Evolutionary conservation across 53 echinoderm and acorn worm genomes (phyloP).

Genomic region (Echinarachnius parma): DNA sequence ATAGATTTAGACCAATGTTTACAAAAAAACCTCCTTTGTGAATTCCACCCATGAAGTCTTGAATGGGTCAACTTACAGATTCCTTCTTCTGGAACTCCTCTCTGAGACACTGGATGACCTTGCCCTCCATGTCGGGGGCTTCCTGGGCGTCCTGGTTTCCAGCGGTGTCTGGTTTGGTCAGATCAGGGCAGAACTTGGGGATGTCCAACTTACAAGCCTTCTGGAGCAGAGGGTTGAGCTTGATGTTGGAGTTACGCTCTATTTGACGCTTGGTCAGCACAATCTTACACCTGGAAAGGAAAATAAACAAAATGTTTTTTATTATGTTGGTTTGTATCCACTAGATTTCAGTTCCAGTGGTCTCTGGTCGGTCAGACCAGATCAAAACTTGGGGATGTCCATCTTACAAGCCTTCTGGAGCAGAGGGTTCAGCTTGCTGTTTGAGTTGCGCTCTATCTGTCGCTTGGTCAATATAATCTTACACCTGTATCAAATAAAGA

Average conservation of each 20-base stretch:
- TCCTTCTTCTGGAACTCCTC: conserved; percentile 24
- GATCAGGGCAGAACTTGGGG: conserved; percentile 66
- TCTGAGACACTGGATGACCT: conserved; percentile 64
- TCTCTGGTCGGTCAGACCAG: too few relatives aligned
- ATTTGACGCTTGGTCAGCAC: conserved; percentile 70
- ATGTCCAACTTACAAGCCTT: conserved; percentile 85
- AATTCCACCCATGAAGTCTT: too few relatives aligned
- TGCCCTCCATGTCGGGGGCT: conserved; percentile 60
- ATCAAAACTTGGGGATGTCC: conserved; percentile 94
- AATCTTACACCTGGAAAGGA: conserved; percentile 67
- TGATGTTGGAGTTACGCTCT: conserved; percentile 66
- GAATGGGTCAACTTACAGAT: conserved; percentile 21
- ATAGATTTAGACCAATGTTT: too few relatives aligned
- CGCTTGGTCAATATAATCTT: conserved; percentile 68
- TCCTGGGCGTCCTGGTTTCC: neutral
- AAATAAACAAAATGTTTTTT: too few relatives aligned
- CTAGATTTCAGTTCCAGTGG: too few relatives aligned
- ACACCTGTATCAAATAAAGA: conserved; percentile 61
- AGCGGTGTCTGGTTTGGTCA: conserved; percentile 29
- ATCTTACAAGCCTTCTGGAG: conserved; percentile 71
- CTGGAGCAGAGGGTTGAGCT: conserved; percentile 71
- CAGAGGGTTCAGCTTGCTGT: conserved; percentile 75
- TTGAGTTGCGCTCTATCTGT: conserved; percentile 59
- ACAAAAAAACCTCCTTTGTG: too few relatives aligned
- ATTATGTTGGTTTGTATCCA: too few relatives aligned